Evolutionary conservation across 2,113 vertebrate species (phyloP).

Genomic region (Excalfactoria chinensis): DNA sequence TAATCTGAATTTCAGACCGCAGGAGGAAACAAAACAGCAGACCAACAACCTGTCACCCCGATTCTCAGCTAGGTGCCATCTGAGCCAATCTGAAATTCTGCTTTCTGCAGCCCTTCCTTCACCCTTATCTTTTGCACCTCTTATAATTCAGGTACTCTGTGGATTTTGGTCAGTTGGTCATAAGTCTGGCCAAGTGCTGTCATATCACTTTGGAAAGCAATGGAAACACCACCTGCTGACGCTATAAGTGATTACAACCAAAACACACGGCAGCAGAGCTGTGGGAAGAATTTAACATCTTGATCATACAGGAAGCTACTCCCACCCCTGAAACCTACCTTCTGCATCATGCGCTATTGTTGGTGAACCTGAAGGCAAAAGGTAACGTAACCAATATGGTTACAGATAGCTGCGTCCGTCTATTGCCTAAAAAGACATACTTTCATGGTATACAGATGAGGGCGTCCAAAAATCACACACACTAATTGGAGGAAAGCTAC

Average conservation of each 20-base stretch:
- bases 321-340: not conserved
- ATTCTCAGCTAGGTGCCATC: not conserved
- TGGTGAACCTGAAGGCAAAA: too few relatives aligned
- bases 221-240: not conserved
- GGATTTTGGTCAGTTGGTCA: fast-evolving
- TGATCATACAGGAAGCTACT: not conserved
- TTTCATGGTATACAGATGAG: too few relatives aligned
- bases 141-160: fast-evolving
- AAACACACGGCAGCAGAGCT: not conserved
- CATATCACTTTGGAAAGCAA: not conserved
- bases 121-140: not conserved
- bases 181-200: not conserved
- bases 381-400: too few relatives aligned
- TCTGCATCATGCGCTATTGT: not conserved
- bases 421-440: too few relatives aligned
- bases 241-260: not conserved
- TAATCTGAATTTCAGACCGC: not conserved
- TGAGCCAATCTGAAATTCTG: fast-evolving
- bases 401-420: too few relatives aligned
- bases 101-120: not conserved
- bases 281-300: not conserved
- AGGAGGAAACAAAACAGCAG: not conserved
- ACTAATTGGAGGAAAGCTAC: too few relatives aligned
- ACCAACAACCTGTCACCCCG: not conserved
- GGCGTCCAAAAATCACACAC: too few relatives aligned